phyloP scores from a whole-genome alignment of 1,140 invertebrate genomes.

The Heterodera carotae region DNA sequence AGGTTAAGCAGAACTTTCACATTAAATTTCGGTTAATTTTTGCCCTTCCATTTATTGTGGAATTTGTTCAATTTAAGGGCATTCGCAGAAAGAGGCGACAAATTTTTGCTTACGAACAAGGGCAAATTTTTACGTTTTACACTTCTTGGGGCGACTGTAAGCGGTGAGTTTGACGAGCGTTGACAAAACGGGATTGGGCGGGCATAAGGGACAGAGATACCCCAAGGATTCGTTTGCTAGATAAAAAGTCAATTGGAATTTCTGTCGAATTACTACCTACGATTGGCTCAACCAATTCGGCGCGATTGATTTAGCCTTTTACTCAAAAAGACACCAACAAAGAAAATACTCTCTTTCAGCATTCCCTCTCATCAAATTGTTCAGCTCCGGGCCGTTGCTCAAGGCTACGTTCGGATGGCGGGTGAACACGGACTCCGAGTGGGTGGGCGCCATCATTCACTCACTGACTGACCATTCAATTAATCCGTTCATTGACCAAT shows the following conservation, averaged over 20 bases:
- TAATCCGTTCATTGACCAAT: no score
- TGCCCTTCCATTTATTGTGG: neutral
- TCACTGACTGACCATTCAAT: no score
- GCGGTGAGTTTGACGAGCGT: neutral
- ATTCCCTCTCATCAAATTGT: conserved; percentile 15
- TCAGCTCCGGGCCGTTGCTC: conserved; percentile 30
- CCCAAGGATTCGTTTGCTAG: no score
- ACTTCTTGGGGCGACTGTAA: conserved; percentile 16
- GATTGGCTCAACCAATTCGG: neutral
- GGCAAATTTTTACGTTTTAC: conserved; percentile 14
- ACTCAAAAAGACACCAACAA: no score
- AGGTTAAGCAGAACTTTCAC: neutral
- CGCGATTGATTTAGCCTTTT: no score
- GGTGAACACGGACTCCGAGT: conserved; percentile 16
- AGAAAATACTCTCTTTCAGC: no score
- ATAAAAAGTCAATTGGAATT: no score
- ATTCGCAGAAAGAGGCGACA: conserved; percentile 15
- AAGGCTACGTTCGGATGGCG: conserved; percentile 22
- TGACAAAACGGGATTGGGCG: no score
- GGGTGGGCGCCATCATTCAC: no score
- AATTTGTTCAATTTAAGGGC: neutral
- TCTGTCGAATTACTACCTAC: neutral
- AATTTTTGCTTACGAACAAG: conserved; percentile 17
- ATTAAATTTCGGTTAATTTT: conserved; percentile 13
- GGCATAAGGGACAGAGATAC: no score